These are phyloP conservation scores for Asarcornis scutulata DNA, from an alignment of 2,113 vertebrate species.

Conservation along the genomic window DNA sequence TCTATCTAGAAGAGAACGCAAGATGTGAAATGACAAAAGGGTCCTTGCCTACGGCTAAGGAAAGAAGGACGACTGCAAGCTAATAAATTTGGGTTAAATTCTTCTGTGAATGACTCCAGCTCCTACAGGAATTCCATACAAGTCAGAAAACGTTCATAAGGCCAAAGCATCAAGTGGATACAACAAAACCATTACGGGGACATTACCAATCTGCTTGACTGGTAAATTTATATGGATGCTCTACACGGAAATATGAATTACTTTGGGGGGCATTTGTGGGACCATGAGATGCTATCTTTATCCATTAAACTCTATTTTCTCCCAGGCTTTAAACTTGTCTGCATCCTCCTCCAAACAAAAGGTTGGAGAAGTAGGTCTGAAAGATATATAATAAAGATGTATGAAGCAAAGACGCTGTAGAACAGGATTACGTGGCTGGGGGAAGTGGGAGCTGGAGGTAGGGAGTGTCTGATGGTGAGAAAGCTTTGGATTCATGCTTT, in stretches of 20 bases:
- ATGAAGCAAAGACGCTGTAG: neutral
- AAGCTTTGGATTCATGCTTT: neutral
- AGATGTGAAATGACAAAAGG: neutral
- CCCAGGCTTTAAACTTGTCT: neutral
- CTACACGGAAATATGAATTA: neutral
- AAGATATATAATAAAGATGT: neutral
- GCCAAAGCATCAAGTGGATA: neutral
- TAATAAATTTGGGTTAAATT: neutral
- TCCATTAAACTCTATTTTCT: neutral
- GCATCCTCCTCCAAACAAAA: neutral
- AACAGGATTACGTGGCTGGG: neutral
- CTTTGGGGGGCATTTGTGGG: neutral
- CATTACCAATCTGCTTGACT: neutral
- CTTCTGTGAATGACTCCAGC: neutral
- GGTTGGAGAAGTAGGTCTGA: fast-evolving
- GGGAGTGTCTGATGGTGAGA: neutral
- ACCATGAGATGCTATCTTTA: neutral
- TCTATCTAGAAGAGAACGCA: neutral
- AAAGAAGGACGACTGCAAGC: neutral
- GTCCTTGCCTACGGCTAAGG: neutral
- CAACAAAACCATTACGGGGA: neutral
- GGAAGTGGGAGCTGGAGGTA: neutral
- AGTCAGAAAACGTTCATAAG: neutral
- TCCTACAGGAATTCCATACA: neutral
- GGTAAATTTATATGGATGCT: neutral